Base-by-base conservation (phyloP, 2,888 invertebrate species). In the Agonopterix heracliana region DNA sequence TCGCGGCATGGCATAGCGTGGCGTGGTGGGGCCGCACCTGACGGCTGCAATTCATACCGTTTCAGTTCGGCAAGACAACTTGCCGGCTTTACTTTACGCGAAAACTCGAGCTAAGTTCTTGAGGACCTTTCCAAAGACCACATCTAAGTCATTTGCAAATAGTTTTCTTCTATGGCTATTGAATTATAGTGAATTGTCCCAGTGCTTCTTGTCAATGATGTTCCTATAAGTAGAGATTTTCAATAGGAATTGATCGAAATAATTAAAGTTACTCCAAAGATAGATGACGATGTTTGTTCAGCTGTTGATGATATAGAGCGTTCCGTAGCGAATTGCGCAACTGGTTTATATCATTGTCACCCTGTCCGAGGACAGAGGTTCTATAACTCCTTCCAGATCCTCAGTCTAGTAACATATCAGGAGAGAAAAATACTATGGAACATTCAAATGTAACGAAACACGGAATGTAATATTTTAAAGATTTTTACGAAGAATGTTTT, bases 11-110 rank as follows among this genome's bases (percentile, higher is more conserved):
- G 55, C 60, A 3, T 26, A 26, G 26, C 26, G 26, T 66, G 69
- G 57, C 54, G 66, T 71, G 71, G 86, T 74, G 84, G 84, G 82
- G 70, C 66, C 9, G 11, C 71, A 71, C 70, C 74, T 72, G 68
- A 71, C 63, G 54, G 45, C 65, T 79, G 81, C 78, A 79, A 60
- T 71, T 65, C 64, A 68, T 61, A 65, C 57, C 66, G 66, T 76
- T 79, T 77, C 78, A 81, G 38, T 38, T 38, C 10, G 10, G 38
- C 10, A 9, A 38, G 9, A 38, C 38, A n/a, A 38, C 38, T n/a
- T 9, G 10, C 38, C 38, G 26, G 26, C 5, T 26, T 26, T 7
- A 26, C 26, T 26, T 26, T 26, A 26, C 26, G 26, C 26, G 26
- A 26, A 26, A 26, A 26, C 26, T 26, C 26, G 26, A 26, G 26